phyloP scores from a whole-genome alignment of 2,888 invertebrate genomes.

The Andrena bicolor region DNA sequence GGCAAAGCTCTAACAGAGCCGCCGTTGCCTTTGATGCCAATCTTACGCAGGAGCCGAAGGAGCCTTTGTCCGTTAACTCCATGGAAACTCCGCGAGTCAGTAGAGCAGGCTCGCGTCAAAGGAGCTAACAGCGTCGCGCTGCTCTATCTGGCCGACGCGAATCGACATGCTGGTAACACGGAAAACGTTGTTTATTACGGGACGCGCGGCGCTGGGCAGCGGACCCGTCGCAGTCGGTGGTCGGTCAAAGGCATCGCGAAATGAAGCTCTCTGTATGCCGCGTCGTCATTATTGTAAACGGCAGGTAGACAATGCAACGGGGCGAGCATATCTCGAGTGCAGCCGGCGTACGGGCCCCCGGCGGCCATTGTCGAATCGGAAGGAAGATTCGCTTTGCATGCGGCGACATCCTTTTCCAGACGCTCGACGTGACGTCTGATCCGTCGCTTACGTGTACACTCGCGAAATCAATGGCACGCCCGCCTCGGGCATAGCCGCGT shows the following conservation, averaged over 20 bases:
- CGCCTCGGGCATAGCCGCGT: conserved; percentile 46
- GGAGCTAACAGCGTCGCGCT: not conserved
- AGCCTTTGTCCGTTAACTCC: not conserved
- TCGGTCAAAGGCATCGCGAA: conserved; percentile 75
- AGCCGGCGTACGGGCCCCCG: conserved; percentile 62
- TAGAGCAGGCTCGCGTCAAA: not conserved
- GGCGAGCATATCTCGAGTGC: conserved; percentile 66
- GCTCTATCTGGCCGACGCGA: not conserved
- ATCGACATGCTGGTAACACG: conserved; percentile 34
- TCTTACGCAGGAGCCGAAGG: not conserved
- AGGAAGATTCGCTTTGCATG: conserved; percentile 77
- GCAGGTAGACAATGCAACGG: conserved; percentile 73
- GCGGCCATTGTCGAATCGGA: conserved; percentile 71
- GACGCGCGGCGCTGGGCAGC: conserved; percentile 22
- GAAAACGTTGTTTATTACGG: conserved; percentile 37
- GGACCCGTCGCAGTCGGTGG: conserved; percentile 55
- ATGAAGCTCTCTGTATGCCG: conserved; percentile 77
- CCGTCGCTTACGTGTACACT: conserved; percentile 45
- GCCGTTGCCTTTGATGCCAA: not conserved
- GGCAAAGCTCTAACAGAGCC: not conserved
- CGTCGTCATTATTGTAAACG: conserved; percentile 75
- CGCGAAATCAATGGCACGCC: conserved; percentile 55
- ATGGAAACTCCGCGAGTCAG: not conserved
- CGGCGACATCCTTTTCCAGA: conserved; percentile 73
- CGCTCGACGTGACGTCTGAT: conserved; percentile 70